Evolutionary conservation across 2,797 vertebrate genomes (phyloP), one percentile per base, ranked within the genome.

Genomic region (Tamandua tetradactyla): DNA sequence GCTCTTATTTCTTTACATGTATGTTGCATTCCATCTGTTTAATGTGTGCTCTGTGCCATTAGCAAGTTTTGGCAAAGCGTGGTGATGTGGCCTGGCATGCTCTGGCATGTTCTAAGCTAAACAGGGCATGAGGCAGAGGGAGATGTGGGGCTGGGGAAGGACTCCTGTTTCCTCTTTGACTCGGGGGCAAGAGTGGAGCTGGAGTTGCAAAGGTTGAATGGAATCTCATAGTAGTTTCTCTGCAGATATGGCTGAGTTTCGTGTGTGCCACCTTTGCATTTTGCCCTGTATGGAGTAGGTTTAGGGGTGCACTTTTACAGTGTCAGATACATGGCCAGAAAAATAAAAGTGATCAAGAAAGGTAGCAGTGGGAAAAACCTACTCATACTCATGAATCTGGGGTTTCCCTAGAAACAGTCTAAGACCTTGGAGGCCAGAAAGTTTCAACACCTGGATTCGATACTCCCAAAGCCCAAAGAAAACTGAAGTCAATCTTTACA

Each of bases 11-110:
- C 98, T 98, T 98, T 98, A 98, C 98, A 97, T 98, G 97, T 97
- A 97, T 98, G 98, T 98, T 98, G 98, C 97, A 93, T 98, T 98
- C 98, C 98, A 98, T 98, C 98, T 98, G 98, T 97, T 98, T 97
- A 98, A 97, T 97, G 97, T 87, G 97, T 94, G 97, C 97, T 97
- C 97, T 95, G 96, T 98, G 97, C 98, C 97, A 97, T 97, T 96
- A 97, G 94, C 90, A 96, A 97, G 97, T 96, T 72, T 74, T 97
- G 98, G 98, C 97, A 96, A 96, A 96, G 95, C 30, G 97, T 91
- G 97, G 94, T 0, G 95, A 98, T 96, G 98, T 98, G 98, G 98
- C 96, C 92, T 94, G 96, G 97, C 96, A 71, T 84, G n/a, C 93
- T 94, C 68, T 57, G 97, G 97, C 97, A 90, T 95, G 97, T 93